phyloP scores from a whole-genome alignment of 2,113 vertebrate genomes.

The Oreotrochilus melanogaster region DNA sequence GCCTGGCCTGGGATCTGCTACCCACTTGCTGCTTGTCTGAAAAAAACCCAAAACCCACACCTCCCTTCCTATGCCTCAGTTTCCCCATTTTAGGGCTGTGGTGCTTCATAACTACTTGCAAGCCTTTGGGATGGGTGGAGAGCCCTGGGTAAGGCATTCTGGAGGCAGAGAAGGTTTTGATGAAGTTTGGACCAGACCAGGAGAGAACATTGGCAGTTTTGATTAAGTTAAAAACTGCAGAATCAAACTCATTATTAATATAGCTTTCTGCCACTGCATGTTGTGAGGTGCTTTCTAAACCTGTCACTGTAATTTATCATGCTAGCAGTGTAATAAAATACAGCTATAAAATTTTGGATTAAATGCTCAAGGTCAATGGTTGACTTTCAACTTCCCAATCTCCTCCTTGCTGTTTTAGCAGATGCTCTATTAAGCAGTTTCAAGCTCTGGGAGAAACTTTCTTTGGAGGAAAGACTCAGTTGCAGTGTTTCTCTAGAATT shows the following conservation, averaged over 20 bases:
- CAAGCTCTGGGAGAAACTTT: constrained; percentile 12
- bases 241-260: constrained; percentile 68
- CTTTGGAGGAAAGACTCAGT: not conserved
- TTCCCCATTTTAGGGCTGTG: not conserved
- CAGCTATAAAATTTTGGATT: constrained; percentile 69
- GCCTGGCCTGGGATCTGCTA: not conserved
- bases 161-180: not conserved
- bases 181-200: not conserved
- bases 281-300: constrained; percentile 70
- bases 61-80: not conserved
- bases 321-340: constrained; percentile 63
- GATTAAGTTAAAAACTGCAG: constrained; percentile 59
- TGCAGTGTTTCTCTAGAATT: not conserved
- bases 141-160: not conserved
- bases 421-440: constrained; percentile 35
- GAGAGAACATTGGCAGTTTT: constrained; percentile 17
- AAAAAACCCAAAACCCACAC: not conserved
- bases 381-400: constrained; percentile 45
- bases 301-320: constrained; percentile 71
- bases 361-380: constrained; percentile 72
- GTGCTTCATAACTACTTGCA: not conserved
- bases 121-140: not conserved
- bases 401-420: constrained; percentile 47
- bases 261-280: constrained; percentile 24
- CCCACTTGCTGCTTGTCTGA: not conserved